Percentiles rank a stretch among this genome's conserved stretches.
Evolutionary conservation across 2,797 vertebrate genomes (phyloP).

Genomic region (Hypotaenidia okinawae): DNA sequence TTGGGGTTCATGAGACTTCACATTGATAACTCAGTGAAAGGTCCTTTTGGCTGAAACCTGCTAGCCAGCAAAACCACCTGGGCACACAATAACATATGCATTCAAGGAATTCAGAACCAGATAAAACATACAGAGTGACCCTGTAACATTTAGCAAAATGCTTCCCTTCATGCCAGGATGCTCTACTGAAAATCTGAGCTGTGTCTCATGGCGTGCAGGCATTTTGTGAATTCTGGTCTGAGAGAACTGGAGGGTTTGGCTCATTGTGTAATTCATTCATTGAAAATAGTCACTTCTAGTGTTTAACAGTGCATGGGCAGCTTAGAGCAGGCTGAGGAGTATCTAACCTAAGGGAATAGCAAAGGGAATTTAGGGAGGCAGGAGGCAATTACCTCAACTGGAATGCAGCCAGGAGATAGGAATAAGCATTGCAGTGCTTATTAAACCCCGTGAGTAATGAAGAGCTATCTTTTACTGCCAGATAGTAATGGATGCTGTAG

Average conservation of each 20-base stretch:
- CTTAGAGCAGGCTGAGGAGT: background rate
- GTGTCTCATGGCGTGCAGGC: background rate
- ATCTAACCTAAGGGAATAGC: background rate
- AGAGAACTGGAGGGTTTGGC: background rate
- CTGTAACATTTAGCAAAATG: background rate
- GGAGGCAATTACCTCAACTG: constrained; percentile 6
- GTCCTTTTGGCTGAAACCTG: background rate
- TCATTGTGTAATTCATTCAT: background rate
- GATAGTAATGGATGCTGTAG: background rate
- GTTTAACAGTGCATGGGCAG: background rate
- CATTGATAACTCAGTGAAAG: background rate
- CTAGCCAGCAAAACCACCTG: background rate
- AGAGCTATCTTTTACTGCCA: background rate
- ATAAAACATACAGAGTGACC: background rate
- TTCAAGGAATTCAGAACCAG: background rate
- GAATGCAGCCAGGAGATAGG: background rate
- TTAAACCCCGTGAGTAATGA: background rate
- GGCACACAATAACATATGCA: background rate
- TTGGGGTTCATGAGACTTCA: background rate
- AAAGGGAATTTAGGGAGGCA: background rate
- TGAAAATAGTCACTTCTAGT: background rate
- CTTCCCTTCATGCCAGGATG: fast-evolving
- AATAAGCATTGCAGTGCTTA: background rate
- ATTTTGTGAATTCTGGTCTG: background rate
- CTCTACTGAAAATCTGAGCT: background rate